Evolutionary conservation across 1,140 invertebrate species (phyloP).

Genomic region (Episyrphus balteatus): DNA sequence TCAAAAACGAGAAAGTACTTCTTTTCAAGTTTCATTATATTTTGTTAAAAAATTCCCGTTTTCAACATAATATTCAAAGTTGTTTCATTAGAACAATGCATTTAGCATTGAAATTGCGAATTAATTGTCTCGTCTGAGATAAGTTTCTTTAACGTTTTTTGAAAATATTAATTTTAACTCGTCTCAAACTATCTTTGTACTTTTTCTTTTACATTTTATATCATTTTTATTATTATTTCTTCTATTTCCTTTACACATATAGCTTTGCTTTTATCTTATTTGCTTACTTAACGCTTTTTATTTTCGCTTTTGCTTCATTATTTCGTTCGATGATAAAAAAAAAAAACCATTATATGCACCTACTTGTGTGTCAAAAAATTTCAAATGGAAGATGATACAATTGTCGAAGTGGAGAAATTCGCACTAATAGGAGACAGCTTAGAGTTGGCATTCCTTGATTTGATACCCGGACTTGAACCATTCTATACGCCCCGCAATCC

Average conservation of each 20-base stretch:
- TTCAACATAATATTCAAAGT: no score
- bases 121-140: no score
- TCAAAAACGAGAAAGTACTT: no score
- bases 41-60: no score
- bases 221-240: no score
- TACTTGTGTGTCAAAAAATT: neutral
- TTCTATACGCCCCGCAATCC: constrained; percentile 35
- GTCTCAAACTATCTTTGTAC: no score
- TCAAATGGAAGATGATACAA: constrained; percentile 76
- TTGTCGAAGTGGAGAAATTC: constrained; percentile 95
- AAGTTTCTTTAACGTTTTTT: no score
- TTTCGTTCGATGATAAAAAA: constrained; percentile 1
- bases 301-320: constrained; percentile 11
- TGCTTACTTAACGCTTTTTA: constrained; percentile 17
- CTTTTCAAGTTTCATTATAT: no score
- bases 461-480: constrained; percentile 57
- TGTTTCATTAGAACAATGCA: no score
- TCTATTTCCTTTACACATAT: constrained; percentile 8
- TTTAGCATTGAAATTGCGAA: no score
- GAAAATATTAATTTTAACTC: no score
- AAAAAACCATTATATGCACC: neutral
- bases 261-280: constrained; percentile 8
- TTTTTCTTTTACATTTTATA: no score
- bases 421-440: constrained; percentile 96
- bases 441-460: constrained; percentile 91